These are phyloP conservation scores for Pseudomugil gertrudae DNA, from an alignment of 2,797 vertebrate species.

Conservation along the genomic window DNA sequence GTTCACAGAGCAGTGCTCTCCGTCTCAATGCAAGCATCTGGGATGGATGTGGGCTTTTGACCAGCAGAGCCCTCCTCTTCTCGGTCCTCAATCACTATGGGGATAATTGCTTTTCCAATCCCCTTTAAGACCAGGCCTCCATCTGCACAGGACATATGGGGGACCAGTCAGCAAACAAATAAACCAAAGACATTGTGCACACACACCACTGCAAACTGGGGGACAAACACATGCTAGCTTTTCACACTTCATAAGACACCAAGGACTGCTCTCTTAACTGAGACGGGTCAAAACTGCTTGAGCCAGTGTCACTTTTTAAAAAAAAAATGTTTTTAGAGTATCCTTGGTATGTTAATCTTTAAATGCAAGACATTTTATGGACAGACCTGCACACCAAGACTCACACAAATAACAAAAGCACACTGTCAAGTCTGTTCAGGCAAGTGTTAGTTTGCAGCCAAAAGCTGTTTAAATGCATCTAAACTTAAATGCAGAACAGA, in stretches of 20 bases:
- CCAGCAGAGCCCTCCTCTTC: conserved; percentile 68
- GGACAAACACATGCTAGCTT: background rate
- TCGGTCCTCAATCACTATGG: conserved; percentile 78
- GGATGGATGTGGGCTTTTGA: conserved; percentile 77
- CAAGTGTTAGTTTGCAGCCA: conserved; percentile 40
- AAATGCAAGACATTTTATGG: conserved; percentile 6
- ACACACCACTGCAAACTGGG: conserved; percentile 18
- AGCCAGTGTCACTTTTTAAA: conserved; percentile 3
- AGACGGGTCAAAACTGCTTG: conserved; percentile 10
- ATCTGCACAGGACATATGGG: conserved; percentile 75
- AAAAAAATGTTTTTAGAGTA: conserved; percentile 9
- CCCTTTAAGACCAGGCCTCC: conserved; percentile 79
- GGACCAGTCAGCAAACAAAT: conserved; percentile 24
- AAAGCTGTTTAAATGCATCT: conserved; percentile 12
- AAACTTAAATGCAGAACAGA: conserved; percentile 24
- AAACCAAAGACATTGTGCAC: background rate
- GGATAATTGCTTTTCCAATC: conserved; percentile 76
- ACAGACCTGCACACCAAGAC: conserved; percentile 2
- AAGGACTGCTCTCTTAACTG: conserved; percentile 46
- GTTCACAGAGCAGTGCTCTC: conserved; percentile 90
- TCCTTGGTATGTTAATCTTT: conserved; percentile 71
- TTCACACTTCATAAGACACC: conserved; percentile 56
- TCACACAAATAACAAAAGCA: conserved; percentile 6
- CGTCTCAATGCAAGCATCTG: conserved; percentile 76
- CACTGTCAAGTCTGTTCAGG: conserved; percentile 5